These are phyloP conservation scores for Siderastrea siderea DNA, from an alignment of 92 coral and sea anemone genomes.

Conservation along the genomic window DNA sequence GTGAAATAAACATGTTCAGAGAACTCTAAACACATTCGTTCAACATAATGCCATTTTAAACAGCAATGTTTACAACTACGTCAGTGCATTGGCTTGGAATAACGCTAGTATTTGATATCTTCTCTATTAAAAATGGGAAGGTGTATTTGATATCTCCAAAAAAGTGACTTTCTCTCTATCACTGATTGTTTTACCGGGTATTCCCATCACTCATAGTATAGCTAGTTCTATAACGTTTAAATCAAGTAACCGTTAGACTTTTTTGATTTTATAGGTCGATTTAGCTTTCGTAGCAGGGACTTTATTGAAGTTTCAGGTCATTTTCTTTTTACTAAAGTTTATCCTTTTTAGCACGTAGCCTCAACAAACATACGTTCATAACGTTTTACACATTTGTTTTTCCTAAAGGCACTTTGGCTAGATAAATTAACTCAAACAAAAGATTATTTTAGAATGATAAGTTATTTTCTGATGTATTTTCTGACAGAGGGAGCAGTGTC, in stretches of 20 bases:
- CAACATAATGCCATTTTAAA: not conserved
- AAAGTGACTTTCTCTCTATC: not conserved
- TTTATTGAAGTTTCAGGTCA: not conserved
- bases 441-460: slow-evolving; percentile 13
- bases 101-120: not conserved
- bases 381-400: slow-evolving; percentile 15
- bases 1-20: slow-evolving; percentile 30
- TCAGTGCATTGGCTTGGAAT: not conserved
- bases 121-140: not conserved
- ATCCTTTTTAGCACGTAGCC: slow-evolving; percentile 6
- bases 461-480: slow-evolving; percentile 20
- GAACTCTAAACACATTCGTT: slow-evolving; percentile 10
- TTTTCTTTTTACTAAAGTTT: not conserved
- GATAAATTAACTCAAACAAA: slow-evolving; percentile 19
- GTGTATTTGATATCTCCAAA: not conserved
- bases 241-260: not conserved
- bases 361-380: slow-evolving; percentile 4
- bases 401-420: not conserved
- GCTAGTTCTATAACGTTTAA: no score
- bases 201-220: no score
- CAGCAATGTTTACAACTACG: slow-evolving; percentile 7
- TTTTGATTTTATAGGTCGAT: not conserved
- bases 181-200: no score
- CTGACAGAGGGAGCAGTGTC: not conserved
- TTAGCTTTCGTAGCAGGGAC: not conserved